Evolutionary conservation across 2,797 vertebrate genomes (phyloP), one percentile per base, ranked within the genome.

Genomic region (Podarcis siculus): DNA sequence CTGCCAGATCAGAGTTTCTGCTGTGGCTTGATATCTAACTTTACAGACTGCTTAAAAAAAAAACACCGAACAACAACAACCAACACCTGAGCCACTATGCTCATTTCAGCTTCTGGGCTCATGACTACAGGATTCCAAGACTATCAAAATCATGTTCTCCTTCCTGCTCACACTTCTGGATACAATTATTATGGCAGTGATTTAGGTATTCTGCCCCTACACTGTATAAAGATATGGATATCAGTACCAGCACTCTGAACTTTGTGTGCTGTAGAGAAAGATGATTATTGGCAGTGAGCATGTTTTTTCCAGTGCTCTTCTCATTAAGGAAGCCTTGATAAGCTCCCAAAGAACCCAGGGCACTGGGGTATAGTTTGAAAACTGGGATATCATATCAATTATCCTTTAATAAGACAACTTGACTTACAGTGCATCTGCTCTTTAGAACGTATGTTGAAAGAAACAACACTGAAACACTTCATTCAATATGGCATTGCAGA

Each of bases 61-160:
- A 30, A n/a, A 42, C 1, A 0, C 8, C 45, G 49, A 30, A 55
- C 30, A 4, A 85, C 61, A 55, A 55, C 13, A 55, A 55, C 8
- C 80, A 86, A n/a, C 75, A 84, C 73, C 79, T 85, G 17, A 78
- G 15, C 35, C 83, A 25, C 77, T 76, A 30, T 21, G 9, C 58
- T 91, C 84, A 55, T 55, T 55, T 90, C 83, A 78, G 32, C 8
- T 89, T 76, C 82, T 58, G 37, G 61, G 58, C 42, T 64, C 25
- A 82, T 86, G 86, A 92, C 77, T 15, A 67, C 66, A 75, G 86
- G 88, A 87, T 39, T 58, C 27, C 15, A 93, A 7, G n/a, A 77
- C 84, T 92, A 89, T 45, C 9, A 84, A 92, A 87, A 84, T 12
- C 13, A 64, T 15, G 0, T 4, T 85, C 8, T 75, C 32, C 35